A percentile compares a stretch with the other conserved stretches of the same genome.
phyloP scores from a whole-genome alignment of 2,113 vertebrate species.

The Clarias batrachus region DNA sequence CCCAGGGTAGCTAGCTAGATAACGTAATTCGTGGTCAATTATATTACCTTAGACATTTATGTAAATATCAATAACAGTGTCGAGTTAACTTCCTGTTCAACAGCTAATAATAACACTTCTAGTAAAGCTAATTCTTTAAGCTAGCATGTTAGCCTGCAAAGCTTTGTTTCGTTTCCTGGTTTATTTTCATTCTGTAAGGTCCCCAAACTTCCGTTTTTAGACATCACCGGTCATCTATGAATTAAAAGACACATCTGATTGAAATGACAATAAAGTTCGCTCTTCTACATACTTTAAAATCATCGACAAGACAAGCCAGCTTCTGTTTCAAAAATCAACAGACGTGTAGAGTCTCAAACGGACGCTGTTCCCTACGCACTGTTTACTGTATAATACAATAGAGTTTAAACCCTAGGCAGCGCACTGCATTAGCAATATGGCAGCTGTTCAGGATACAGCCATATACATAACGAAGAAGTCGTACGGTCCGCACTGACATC shows the following conservation, averaged over 20 bases:
- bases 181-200: neutral
- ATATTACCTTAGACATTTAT: neutral
- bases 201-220: neutral
- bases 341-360: neutral
- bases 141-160: neutral
- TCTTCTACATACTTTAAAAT: neutral
- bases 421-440: neutral
- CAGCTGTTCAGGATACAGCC: neutral
- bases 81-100: neutral
- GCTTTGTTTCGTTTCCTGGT: neutral
- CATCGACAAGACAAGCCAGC: neutral
- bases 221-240: neutral
- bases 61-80: neutral
- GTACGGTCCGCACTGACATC: neutral
- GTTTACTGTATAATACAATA: neutral
- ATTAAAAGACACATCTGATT: neutral
- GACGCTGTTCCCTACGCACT: neutral
- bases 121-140: neutral
- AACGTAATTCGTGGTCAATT: neutral
- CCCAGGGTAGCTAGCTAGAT: neutral
- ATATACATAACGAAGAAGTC: neutral
- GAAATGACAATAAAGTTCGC: neutral
- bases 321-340: neutral
- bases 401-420: neutral
- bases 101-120: neutral